Base-by-base conservation (phyloP, 2,888 invertebrate species). In the Mechanitis mazaeus region DNA sequence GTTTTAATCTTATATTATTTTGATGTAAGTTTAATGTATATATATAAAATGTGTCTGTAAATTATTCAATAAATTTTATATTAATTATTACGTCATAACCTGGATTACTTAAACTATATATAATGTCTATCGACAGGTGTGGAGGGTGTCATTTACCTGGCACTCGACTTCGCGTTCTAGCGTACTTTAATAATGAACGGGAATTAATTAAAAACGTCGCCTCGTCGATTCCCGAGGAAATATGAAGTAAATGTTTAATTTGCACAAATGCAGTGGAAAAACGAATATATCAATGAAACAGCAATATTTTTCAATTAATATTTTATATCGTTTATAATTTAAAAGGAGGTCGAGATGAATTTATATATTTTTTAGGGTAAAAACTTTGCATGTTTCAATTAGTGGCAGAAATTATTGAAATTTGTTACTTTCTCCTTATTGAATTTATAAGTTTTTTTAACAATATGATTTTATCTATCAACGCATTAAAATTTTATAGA, bases 131-230 rank as follows among this genome's bases (percentile, higher is more conserved):
- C 59, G 59, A 60, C 58, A 68, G 63, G 68, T 66, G 66, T 66
- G 67, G 66, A 64, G 62, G 61, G 61, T 69, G 71, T 69, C 69
- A 69, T 69, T 71, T 69, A 67, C 69, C 65, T 65, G 65, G 65
- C 68, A 68, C 65, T 70, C 63, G 57, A 64, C 59, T 66, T 69
- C 65, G 60, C 64, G 61, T 65, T 67, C 60, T 64, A 61, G 64
- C 64, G 61, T 64, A 65, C 63, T 64, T 64, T 20, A 35, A 66
- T 69, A 70, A 66, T 69, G 69, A 60, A 65, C 61, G 59, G 61
- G 64, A 70, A 72, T 71, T 72, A 72, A 72, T 74, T 74, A 72
- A 72, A 72, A 73, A 69, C 69, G 70, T 66, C 69, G 68, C 64
- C 58, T 59, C 59, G 62, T 62, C 59, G 59, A 58, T 57, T 63